Base-by-base conservation (phyloP, 2,888 invertebrate genomes). In the Polyommatus iphigenia region DNA sequence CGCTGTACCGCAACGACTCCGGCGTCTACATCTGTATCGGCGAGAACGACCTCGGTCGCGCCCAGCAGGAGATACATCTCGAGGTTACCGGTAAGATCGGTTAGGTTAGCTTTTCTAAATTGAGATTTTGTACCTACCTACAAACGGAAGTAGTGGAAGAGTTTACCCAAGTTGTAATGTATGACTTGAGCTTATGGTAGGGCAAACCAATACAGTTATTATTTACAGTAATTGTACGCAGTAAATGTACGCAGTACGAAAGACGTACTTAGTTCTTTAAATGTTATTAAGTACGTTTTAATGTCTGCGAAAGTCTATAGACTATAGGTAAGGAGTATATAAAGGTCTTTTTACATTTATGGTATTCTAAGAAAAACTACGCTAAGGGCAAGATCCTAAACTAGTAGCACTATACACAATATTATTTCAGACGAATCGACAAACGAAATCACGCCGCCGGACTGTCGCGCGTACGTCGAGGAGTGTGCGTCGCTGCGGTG, bases 11-110 rank as follows among this genome's bases (percentile, higher is more conserved):
- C 82, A 96, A 96, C 78, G 99, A 99, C 89, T 95, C 96, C 36
- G 99, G 98, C 59, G 95, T 96, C 15, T 99, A 99, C 89, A 95
- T 97, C 78, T 99, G 99, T 86, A 95, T 96, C 10, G 99, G 98
- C 1, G 96, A 96, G 86, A 99, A 99, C 89, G 96, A 95, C 2
- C 90, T 97, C 41, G 97, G 97, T 20, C 89, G 94, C 76, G 96
- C 97, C n/a, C 95, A 95, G 50, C 95, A 96, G 83, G 96, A 97
- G 89, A 95, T 97, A 78, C 94, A 94, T 79, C 93, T 98, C 15
- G 94, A 96, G 80, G 96, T 98, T 76, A 95, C 95, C 88, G 97
- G 98, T 98, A 91, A 92, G 95, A 24, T n/a, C 20, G 20, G 10
- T n/a, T n/a, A 20, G 7, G 20, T 59, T 24, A 24, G 62, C 24